phyloP scores from a whole-genome alignment of 2,113 vertebrate species.

The Lepus europaeus region DNA sequence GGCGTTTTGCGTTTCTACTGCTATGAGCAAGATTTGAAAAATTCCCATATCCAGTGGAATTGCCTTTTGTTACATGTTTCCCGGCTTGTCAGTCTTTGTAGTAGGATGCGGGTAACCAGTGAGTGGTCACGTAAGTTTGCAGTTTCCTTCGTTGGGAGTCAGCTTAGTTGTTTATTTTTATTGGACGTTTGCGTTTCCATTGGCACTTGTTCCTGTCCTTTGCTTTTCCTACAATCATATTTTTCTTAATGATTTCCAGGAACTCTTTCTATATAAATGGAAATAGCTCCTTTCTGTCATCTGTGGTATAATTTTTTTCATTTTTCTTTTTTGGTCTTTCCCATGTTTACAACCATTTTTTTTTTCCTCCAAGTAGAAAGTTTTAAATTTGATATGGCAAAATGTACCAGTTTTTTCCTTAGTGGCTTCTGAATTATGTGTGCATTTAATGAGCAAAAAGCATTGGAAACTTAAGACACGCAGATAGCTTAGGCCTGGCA shows the following conservation, averaged over 20 bases:
- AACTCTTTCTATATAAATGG: neutral
- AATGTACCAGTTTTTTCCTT: neutral
- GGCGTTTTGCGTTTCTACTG: conserved; percentile 14
- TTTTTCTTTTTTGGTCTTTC: neutral
- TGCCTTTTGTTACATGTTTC: neutral
- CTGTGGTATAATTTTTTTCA: neutral
- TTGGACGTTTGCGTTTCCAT: conserved; percentile 17
- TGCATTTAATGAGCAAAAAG: conserved; percentile 43
- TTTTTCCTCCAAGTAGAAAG: neutral
- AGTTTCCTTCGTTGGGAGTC: neutral
- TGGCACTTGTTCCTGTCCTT: neutral
- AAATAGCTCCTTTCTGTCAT: conserved; percentile 8
- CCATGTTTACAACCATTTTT: neutral
- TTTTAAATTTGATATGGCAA: conserved; percentile 39
- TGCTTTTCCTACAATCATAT: conserved; percentile 30
- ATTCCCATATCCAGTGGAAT: neutral
- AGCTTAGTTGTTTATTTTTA: neutral
- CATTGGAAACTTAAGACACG: neutral
- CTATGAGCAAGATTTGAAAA: neutral
- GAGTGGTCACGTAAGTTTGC: neutral
- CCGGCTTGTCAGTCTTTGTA: neutral
- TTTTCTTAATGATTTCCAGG: conserved; percentile 57
- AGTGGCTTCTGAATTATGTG: conserved; percentile 5
- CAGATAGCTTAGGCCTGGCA: neutral
- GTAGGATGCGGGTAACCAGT: neutral